Base-by-base conservation (phyloP, 1,140 invertebrate species). In the Pygmarrhopalites habei region DNA sequence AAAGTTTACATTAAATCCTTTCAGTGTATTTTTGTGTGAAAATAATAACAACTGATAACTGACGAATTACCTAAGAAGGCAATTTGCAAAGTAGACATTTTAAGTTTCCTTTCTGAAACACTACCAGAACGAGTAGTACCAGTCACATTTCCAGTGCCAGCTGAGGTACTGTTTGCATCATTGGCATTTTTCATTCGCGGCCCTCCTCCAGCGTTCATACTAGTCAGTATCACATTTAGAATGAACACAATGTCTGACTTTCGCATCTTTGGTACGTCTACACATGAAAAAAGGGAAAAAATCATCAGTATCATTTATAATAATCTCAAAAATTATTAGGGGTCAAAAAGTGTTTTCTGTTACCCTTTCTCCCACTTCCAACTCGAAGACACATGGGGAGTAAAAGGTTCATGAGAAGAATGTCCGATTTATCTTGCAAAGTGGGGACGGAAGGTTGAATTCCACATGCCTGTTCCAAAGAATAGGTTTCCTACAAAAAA, bases 331-430 rank as follows among this genome's bases (percentile, higher is more conserved):
- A n/a, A n/a, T n/a, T n/a, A n/a, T n/a, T n/a, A n/a, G n/a, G n/a
- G n/a, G n/a, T n/a, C 32, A 35, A 35, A 35, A 35, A 35, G 32
- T 35, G 32, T 7, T 15, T 7, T 35, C 15, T 35, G 15, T 35
- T 35, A 35, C 60, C 73, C 67, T 92, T 92, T 63, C 92, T 78
- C 51, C 93, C 91, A 75, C 88, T 90, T 28, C 93, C 94, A 28
- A 98, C 89, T 69, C 92, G 79, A 53, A 99, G 80, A 79, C 95
- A 97, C 51, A 99, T 79, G 1, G 96, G 96, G 79, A 99, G 88
- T 39, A 99, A 83, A 62, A 99, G 81, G 79, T 98, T 95, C 78
- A 98, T 87, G 3, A 99, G 81, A 78, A 97, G 88, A 71, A 90
- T 93, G 79, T 98, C 93, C 12, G 90, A 89, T 74, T 94, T 89